Conservation (phyloP, 2,797 vertebrate genomes). For the Macrochelys suwanniensis region DNA sequence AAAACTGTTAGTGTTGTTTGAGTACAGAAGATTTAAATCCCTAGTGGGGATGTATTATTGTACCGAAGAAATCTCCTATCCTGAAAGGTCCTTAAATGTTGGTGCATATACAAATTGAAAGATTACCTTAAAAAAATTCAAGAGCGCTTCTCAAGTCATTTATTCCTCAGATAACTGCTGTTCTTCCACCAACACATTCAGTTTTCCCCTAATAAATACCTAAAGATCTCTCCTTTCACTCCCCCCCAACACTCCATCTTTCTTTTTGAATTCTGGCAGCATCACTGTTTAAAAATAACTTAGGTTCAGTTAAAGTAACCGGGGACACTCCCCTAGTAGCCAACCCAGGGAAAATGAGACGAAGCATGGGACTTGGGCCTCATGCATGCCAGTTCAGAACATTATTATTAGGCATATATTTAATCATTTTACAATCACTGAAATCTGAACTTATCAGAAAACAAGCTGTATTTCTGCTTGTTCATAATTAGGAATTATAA, state of each 20-base stretch:
- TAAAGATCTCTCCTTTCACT: not conserved
- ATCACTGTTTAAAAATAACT: not conserved
- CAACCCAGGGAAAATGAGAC: not conserved
- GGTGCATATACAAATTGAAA: not conserved
- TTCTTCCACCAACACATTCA: not conserved
- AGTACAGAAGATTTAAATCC: not conserved
- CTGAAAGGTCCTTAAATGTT: not conserved
- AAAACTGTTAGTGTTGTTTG: not conserved
- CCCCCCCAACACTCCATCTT: not conserved
- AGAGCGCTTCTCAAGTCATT: not conserved
- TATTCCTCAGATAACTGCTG: not conserved
- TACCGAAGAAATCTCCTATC: not conserved
- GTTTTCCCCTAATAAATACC: not conserved
- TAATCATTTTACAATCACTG: not conserved
- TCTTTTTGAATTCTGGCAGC: not conserved
- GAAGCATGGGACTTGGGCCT: not conserved
- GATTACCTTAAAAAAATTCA: not conserved
- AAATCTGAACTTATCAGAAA: slow-evolving; percentile 13
- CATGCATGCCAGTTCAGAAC: not conserved
- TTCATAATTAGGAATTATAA: not conserved
- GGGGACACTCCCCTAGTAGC: not conserved
- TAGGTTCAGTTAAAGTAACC: slow-evolving; percentile 1
- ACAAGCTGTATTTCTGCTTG: not conserved
- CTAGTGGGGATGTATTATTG: not conserved
- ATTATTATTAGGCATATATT: not conserved